Evolutionary conservation across 1,140 invertebrate genomes (phyloP).

Genomic region (Brachionus angularis): DNA sequence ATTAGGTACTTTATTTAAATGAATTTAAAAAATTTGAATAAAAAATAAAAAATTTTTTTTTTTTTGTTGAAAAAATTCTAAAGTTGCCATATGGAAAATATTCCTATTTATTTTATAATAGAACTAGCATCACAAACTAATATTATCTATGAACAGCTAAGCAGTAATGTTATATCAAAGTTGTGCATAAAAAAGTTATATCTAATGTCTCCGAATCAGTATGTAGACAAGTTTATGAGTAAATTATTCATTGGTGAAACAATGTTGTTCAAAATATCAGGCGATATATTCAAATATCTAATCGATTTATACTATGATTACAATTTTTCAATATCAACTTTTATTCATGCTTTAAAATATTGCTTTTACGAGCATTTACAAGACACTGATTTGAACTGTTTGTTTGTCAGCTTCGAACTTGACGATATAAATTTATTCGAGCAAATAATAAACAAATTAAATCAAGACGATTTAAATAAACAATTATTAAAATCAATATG

Average conservation of each 20-base stretch:
- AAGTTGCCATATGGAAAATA: constrained; percentile 28
- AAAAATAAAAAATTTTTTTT: no score
- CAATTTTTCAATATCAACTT: constrained; percentile 32
- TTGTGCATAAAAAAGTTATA: constrained; percentile 39
- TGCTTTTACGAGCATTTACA: constrained; percentile 38
- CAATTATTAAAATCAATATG: constrained; percentile 3
- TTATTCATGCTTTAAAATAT: constrained; percentile 30
- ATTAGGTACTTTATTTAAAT: constrained; percentile 26
- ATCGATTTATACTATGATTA: constrained; percentile 30
- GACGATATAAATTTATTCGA: constrained; percentile 18
- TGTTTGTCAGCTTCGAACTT: constrained; percentile 1
- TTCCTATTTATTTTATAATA: constrained; percentile 40
- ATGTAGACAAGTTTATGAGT: constrained; percentile 25
- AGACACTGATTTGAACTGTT: constrained; percentile 20
- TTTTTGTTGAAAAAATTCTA: neutral
- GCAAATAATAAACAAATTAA: neutral
- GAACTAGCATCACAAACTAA: constrained; percentile 34
- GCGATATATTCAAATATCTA: constrained; percentile 35
- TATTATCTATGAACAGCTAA: constrained; percentile 37
- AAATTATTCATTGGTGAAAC: constrained; percentile 32
- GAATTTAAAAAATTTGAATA: no score
- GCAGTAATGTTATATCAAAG: constrained; percentile 34
- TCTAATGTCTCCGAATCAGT: constrained; percentile 31
- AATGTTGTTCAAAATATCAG: constrained; percentile 36
- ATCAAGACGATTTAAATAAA: constrained; percentile 23